A percentile compares a stretch with the other conserved stretches of the same genome.
Conservation (phyloP, 2,113 vertebrate genomes). For the Pteronura brasiliensis region DNA sequence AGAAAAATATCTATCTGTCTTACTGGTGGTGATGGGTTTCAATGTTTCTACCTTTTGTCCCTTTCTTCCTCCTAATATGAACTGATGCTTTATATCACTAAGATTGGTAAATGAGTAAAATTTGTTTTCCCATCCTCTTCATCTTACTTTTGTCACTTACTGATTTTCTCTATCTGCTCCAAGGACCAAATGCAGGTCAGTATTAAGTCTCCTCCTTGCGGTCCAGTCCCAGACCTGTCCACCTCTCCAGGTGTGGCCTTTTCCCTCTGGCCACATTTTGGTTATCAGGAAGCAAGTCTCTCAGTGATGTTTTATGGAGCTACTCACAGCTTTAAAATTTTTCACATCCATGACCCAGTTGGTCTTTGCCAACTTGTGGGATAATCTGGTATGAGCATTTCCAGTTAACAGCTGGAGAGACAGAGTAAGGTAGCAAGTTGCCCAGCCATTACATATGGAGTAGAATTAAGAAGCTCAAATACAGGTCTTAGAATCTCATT, state of each 20-base stretch:
- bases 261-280: too few species aligned
- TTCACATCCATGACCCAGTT: background rate
- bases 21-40: background rate
- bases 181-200: fast-evolving
- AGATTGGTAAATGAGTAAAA: background rate
- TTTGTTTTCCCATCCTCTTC: background rate
- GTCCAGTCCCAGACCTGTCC: background rate
- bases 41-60: background rate
- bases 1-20: background rate
- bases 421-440: background rate
- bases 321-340: background rate
- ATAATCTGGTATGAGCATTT: background rate
- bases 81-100: background rate
- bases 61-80: background rate
- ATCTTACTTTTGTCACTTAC: background rate
- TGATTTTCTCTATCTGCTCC: background rate
- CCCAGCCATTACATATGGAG: background rate
- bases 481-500: background rate
- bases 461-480: background rate
- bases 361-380: background rate
- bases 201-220: too few species aligned
- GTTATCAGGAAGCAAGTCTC: background rate
- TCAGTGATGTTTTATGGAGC: background rate
- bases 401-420: background rate
- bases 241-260: too few species aligned